Conservation (phyloP, 2,888 invertebrate genomes). For the Icerya purchasi region DNA sequence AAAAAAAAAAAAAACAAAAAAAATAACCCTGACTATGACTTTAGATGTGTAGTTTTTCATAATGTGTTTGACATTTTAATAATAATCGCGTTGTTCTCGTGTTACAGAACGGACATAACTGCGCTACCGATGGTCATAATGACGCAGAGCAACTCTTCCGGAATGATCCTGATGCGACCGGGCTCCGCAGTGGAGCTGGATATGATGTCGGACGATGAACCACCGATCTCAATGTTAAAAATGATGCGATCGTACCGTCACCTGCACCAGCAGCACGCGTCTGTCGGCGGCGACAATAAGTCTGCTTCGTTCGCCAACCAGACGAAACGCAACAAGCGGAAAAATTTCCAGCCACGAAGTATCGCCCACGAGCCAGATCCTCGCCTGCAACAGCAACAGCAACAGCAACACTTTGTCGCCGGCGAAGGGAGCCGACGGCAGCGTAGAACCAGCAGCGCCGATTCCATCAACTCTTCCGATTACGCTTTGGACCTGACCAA, state of each 20-base stretch:
- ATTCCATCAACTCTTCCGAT: constrained; percentile 13
- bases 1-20: too few relatives aligned
- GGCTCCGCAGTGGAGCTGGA: neutral
- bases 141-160: neutral
- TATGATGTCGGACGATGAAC: neutral
- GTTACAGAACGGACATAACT: too few relatives aligned
- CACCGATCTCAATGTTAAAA: neutral
- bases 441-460: neutral
- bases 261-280: constrained; percentile 3
- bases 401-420: constrained; percentile 14
- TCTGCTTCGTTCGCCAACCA: neutral
- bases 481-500: constrained; percentile 24
- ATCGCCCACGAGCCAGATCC: constrained; percentile 26
- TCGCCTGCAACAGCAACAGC: constrained; percentile 9
- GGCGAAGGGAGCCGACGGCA: neutral
- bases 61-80: too few relatives aligned
- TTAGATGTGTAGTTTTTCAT: too few relatives aligned
- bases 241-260: neutral
- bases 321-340: constrained; percentile 49
- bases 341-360: constrained; percentile 57
- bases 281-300: constrained; percentile 4
- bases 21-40: too few relatives aligned
- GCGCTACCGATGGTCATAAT: neutral
- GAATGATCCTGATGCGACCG: neutral
- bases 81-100: too few relatives aligned